phyloP scores from a whole-genome alignment of 1,140 invertebrate genomes.

The Copidosoma floridanum region DNA sequence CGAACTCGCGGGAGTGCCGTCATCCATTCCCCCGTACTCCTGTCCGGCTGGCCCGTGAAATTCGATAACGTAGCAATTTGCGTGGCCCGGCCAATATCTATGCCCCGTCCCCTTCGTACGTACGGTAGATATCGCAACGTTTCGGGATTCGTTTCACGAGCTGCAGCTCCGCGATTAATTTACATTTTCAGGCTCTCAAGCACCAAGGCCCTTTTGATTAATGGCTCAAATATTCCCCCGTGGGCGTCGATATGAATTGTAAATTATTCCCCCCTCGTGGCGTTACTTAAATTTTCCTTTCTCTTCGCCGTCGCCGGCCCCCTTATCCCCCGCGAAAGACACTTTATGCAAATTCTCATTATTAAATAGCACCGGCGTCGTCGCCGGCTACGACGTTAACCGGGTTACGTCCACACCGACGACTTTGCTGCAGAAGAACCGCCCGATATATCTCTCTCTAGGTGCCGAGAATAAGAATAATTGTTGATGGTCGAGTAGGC shows the following conservation, averaged over 20 bases:
- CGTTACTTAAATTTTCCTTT: neutral
- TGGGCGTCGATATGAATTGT: slow-evolving; percentile 45
- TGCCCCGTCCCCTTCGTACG: no score
- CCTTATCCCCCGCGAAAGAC: neutral
- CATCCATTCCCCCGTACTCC: no score
- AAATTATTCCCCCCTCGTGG: slow-evolving; percentile 34
- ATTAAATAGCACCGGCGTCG: slow-evolving; percentile 10
- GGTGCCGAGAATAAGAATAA: no score
- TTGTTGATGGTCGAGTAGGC: no score
- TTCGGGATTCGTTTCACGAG: slow-evolving; percentile 5
- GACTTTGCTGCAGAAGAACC: no score
- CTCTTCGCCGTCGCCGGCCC: neutral
- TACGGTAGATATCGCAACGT: no score
- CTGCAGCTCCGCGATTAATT: slow-evolving; percentile 10
- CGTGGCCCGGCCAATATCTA: no score
- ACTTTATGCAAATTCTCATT: slow-evolving; percentile 22
- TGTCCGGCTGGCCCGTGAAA: no score
- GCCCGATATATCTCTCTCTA: neutral
- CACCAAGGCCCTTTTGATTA: slow-evolving; percentile 41
- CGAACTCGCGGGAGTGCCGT: no score
- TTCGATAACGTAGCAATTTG: no score
- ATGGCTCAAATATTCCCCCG: slow-evolving; percentile 45
- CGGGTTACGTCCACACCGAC: neutral
- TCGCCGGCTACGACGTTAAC: no score
- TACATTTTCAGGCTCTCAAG: no score